Evolutionary conservation across 2,113 vertebrate genomes (phyloP).

Genomic region (Phrynocephalus versicolor): DNA sequence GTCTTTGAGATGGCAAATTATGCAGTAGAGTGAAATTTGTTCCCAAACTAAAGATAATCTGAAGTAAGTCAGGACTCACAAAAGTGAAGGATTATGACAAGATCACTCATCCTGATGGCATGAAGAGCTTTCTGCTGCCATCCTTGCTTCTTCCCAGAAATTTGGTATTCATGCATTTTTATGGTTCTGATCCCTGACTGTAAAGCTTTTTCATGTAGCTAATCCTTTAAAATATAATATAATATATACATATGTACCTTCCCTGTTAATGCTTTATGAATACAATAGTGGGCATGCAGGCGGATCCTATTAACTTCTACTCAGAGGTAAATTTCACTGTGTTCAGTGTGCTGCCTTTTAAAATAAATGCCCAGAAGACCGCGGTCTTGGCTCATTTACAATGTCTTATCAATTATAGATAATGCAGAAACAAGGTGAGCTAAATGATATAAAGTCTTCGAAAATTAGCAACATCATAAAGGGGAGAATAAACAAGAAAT

Average conservation of each 20-base stretch:
- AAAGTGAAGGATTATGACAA: constrained; percentile 12
- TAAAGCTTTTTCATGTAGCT: neutral
- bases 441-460: neutral
- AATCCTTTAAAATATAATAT: neutral
- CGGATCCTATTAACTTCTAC: neutral
- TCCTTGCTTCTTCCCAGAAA: neutral
- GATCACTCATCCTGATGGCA: neutral
- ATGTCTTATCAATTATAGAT: neutral
- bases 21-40: constrained; percentile 20
- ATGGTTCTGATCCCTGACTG: neutral
- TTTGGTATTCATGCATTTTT: neutral
- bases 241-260: neutral
- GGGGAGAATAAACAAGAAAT: neutral
- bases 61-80: constrained; percentile 10
- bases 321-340: neutral
- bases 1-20: constrained; percentile 25
- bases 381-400: neutral
- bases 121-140: neutral
- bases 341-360: neutral
- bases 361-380: neutral
- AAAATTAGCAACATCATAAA: neutral
- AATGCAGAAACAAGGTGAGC: neutral
- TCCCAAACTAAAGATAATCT: constrained; percentile 12
- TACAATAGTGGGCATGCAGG: neutral
- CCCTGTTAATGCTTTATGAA: neutral